A percentile compares a stretch with the other conserved stretches of the same genome.
Evolutionary conservation across 2,888 invertebrate genomes (phyloP).

Genomic region (Seira musarum): DNA sequence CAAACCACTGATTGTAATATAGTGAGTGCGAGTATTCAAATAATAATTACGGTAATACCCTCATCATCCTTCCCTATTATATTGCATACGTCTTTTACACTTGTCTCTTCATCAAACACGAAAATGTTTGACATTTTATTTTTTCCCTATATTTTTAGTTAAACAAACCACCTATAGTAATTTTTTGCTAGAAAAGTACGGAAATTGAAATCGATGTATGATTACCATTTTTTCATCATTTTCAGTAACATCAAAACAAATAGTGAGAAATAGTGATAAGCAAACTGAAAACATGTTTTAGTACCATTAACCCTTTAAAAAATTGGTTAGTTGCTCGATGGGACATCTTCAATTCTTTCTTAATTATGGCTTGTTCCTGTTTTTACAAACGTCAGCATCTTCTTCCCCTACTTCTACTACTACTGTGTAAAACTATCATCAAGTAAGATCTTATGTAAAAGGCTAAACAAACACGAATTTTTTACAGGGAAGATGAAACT

Average conservation of each 20-base stretch:
- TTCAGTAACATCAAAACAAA: conserved; percentile 7
- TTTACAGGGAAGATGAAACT: neutral
- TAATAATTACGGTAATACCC: too few species aligned
- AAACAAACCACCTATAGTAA: neutral
- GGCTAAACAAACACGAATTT: neutral
- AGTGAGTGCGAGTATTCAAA: too few species aligned
- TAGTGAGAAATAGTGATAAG: neutral
- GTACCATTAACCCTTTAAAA: neutral
- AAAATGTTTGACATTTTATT: neutral
- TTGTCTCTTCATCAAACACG: neutral
- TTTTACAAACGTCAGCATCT: neutral
- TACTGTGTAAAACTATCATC: neutral
- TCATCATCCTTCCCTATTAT: too few species aligned
- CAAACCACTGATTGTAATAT: neutral
- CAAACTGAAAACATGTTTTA: neutral
- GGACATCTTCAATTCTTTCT: conserved; percentile 10
- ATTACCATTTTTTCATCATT: neutral
- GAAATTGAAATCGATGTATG: neutral
- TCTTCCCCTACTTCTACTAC: too few species aligned
- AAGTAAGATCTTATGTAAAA: neutral
- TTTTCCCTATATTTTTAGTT: neutral
- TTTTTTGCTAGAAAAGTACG: neutral
- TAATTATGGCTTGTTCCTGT: conserved; percentile 2
- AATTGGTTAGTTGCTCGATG: neutral
- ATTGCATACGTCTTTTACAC: too few species aligned